Percentiles rank a stretch among this genome's conserved stretches.
Evolutionary conservation across 2,113 vertebrate genomes (phyloP).

Genomic region (Fregetta grallaria): DNA sequence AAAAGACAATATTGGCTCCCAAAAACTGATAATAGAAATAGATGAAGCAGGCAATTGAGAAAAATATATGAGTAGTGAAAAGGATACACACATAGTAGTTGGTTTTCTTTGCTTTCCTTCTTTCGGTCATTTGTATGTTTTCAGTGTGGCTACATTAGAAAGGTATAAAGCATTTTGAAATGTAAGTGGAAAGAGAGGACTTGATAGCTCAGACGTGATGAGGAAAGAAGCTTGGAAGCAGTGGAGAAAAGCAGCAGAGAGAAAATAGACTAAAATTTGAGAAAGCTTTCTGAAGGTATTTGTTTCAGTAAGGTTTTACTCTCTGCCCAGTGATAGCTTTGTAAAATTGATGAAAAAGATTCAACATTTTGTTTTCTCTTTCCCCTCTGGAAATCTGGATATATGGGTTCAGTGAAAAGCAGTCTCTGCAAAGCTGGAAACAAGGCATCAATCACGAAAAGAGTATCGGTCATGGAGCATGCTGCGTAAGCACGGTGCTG

Average conservation of each 20-base stretch:
- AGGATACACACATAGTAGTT: neutral
- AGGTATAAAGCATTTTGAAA: neutral
- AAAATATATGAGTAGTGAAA: neutral
- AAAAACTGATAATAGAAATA: neutral
- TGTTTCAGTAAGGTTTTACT: neutral
- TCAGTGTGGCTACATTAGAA: neutral
- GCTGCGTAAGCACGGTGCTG: rapidly evolving
- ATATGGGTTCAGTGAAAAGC: neutral
- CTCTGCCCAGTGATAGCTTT: neutral
- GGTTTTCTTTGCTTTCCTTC: neutral
- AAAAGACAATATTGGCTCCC: neutral
- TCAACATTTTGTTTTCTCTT: neutral
- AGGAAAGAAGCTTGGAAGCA: neutral
- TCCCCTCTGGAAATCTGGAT: neutral
- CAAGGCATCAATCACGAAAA: neutral
- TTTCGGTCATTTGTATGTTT: neutral
- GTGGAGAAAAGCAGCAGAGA: neutral
- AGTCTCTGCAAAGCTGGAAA: neutral
- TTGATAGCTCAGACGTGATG: neutral
- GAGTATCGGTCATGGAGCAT: neutral
- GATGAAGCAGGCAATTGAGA: neutral
- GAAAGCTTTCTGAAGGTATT: neutral
- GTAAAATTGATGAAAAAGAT: neutral
- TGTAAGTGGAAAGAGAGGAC: neutral
- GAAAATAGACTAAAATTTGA: neutral